Conservation (phyloP, 2,113 vertebrate species). For the Nycticebus coucang region DNA sequence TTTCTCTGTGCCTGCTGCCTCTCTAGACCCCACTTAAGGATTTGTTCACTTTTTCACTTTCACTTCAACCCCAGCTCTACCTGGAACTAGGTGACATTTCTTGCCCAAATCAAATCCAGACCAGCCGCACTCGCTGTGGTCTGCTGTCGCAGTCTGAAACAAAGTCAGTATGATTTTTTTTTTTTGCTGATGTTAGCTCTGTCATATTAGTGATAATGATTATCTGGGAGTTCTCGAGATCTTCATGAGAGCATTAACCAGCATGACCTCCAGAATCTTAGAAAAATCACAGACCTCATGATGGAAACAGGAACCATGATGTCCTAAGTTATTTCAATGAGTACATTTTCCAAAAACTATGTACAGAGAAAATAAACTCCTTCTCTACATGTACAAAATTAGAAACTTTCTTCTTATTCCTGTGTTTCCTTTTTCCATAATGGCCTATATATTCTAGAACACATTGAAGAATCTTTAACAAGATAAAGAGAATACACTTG, state of each 20-base stretch:
- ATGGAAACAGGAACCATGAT: not conserved
- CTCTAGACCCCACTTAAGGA: no score
- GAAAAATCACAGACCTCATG: not conserved
- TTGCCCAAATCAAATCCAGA: not conserved
- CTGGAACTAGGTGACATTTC: not conserved
- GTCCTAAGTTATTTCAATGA: not conserved
- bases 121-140: fast-evolving
- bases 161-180: not conserved
- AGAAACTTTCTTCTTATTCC: not conserved
- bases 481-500: no score
- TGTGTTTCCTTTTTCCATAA: not conserved
- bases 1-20: not conserved
- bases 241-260: not conserved
- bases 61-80: not conserved
- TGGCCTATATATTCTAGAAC: not conserved
- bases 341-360: not conserved
- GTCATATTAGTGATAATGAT: not conserved
- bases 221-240: not conserved
- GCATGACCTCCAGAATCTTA: not conserved
- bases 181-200: not conserved
- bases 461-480: not conserved
- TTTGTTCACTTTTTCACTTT: not conserved
- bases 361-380: not conserved
- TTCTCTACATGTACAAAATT: not conserved
- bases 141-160: not conserved